phyloP scores from a whole-genome alignment of 2,888 invertebrate species.

The Ceriagrion tenellum region DNA sequence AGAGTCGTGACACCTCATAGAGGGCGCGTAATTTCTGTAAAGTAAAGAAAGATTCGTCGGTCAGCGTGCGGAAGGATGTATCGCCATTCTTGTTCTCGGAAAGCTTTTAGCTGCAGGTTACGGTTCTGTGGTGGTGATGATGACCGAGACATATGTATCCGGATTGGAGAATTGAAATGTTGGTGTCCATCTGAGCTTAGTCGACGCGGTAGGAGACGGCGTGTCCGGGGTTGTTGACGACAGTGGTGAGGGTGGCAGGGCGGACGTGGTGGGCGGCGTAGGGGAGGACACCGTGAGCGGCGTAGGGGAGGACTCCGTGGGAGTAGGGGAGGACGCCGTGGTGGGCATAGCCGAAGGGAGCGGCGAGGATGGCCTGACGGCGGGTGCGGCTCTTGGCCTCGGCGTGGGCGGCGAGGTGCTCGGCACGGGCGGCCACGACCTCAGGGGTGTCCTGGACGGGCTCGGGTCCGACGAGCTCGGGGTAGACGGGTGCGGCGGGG shows the following conservation, averaged over 20 bases:
- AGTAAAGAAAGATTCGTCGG: not conserved
- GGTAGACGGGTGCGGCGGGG: conserved; percentile 71
- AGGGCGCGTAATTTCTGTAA: conserved; percentile 36
- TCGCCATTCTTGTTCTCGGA: not conserved
- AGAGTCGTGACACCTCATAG: not conserved
- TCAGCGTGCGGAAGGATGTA: not conserved
- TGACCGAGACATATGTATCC: not conserved
- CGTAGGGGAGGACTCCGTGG: conserved; percentile 70
- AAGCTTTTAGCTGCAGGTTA: not conserved
- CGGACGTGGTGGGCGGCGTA: conserved; percentile 73
- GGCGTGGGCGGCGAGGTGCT: conserved; percentile 76
- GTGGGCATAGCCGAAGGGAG: conserved; percentile 45
- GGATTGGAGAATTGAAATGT: not conserved
- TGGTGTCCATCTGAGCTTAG: conserved; percentile 72
- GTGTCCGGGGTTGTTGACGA: conserved; percentile 78
- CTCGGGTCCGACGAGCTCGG: conserved; percentile 66
- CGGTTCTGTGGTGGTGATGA: not conserved
- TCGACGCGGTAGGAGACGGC: conserved; percentile 77
- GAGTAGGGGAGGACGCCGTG: conserved; percentile 71
- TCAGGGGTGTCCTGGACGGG: conserved; percentile 73
- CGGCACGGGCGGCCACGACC: conserved; percentile 78
- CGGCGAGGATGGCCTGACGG: conserved; percentile 62
- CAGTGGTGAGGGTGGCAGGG: conserved; percentile 76
- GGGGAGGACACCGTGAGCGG: conserved; percentile 71
- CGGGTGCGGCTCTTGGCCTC: conserved; percentile 74